A percentile compares a stretch with the other conserved stretches of the same genome.
phyloP scores from a whole-genome alignment of 2,888 invertebrate genomes.

The Bhutanitis thaidina region DNA sequence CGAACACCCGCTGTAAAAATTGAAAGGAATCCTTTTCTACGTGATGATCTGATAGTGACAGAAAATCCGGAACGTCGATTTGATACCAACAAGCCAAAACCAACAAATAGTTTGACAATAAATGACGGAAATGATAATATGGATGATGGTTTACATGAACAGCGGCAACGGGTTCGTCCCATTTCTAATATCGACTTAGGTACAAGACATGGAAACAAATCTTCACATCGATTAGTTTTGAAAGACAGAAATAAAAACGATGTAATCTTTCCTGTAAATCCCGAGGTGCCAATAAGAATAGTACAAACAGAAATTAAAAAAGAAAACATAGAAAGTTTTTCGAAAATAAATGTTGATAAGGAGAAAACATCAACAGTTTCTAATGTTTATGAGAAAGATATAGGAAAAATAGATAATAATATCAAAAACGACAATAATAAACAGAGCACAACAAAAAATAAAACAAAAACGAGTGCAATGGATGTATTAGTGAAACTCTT shows the following conservation, averaged over 20 bases:
- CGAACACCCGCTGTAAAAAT: conserved; percentile 18
- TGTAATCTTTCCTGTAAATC: neutral
- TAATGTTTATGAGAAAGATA: conserved; percentile 1
- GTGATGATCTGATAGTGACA: neutral
- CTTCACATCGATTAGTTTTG: neutral
- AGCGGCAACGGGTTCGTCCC: neutral
- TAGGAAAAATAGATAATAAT: conserved; percentile 9
- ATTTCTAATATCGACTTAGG: neutral
- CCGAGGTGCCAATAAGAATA: neutral
- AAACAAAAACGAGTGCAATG: conserved; percentile 40
- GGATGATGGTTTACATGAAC: neutral
- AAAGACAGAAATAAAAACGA: neutral
- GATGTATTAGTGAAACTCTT: conserved; percentile 53
- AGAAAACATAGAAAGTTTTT: neutral
- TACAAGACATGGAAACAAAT: neutral
- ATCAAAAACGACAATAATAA: conserved; percentile 15
- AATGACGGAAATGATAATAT: neutral
- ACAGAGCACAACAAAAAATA: conserved; percentile 16
- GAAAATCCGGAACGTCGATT: neutral
- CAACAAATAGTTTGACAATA: neutral
- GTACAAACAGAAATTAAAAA: neutral
- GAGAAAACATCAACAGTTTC: neutral
- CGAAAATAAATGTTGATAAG: neutral
- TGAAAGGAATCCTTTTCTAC: conserved; percentile 9
- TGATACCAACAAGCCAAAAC: neutral